Percentiles rank a stretch among this genome's conserved stretches.
phyloP scores from a whole-genome alignment of 2,797 vertebrate species.

The Lerista edwardsae region DNA sequence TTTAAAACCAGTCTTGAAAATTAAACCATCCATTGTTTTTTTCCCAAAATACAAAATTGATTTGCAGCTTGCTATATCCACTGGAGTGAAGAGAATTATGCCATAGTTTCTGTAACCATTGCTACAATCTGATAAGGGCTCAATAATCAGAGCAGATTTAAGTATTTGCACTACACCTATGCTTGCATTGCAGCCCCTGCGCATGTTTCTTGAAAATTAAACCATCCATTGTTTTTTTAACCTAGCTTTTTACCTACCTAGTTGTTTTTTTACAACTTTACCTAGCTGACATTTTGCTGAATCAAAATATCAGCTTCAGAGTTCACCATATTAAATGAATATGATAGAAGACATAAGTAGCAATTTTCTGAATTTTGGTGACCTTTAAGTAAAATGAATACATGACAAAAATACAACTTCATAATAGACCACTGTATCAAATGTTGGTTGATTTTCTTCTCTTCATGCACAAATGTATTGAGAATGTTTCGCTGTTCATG shows the following conservation, averaged over 20 bases:
- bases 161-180: background rate
- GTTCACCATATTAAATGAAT: background rate
- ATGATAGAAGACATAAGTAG: background rate
- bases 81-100: background rate
- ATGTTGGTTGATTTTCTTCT: background rate
- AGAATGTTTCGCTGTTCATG: slow-evolving; percentile 9
- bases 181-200: background rate
- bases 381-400: background rate
- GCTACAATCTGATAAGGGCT: background rate
- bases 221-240: too few relatives aligned
- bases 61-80: too few relatives aligned
- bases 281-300: background rate
- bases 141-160: background rate
- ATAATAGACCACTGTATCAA: background rate
- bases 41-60: background rate
- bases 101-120: background rate
- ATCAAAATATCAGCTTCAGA: background rate
- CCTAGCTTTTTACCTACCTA: too few relatives aligned
- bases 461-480: slow-evolving; percentile 20
- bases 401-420: background rate
- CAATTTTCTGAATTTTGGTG: background rate
- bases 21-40: background rate
- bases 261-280: too few relatives aligned
- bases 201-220: background rate
- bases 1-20: background rate